Evolutionary conservation across 2,888 invertebrate species (phyloP).

Genomic region (Entomobrya proxima): DNA sequence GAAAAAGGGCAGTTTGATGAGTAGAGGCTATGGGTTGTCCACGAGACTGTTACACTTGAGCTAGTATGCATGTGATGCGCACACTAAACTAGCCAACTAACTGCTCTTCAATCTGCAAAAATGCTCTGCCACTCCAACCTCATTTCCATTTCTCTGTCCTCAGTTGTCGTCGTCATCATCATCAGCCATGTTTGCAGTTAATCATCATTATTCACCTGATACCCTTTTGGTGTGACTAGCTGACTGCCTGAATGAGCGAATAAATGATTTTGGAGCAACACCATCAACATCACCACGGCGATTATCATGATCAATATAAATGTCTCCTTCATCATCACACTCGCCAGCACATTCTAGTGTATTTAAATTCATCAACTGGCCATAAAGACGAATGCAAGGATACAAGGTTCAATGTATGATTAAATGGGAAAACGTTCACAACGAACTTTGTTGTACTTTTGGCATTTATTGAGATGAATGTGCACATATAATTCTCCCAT

Average conservation of each 20-base stretch:
- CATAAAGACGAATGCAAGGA: no score
- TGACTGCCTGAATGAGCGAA: slow-evolving; percentile 17
- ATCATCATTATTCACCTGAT: slow-evolving; percentile 30
- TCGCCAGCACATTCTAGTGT: not conserved
- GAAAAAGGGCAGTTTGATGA: slow-evolving; percentile 14
- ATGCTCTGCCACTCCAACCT: not conserved
- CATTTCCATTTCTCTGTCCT: slow-evolving; percentile 16
- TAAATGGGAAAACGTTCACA: not conserved
- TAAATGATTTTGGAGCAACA: slow-evolving; percentile 23
- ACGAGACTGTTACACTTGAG: not conserved
- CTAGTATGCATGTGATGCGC: not conserved
- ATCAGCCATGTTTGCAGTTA: slow-evolving; percentile 21
- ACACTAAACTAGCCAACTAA: not conserved
- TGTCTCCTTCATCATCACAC: no score
- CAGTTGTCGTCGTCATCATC: not conserved
- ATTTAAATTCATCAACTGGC: slow-evolving; percentile 13
- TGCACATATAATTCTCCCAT: slow-evolving; percentile 1
- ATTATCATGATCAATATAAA: not conserved
- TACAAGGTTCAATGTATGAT: not conserved
- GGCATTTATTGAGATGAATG: slow-evolving; percentile 37
- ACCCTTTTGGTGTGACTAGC: slow-evolving; percentile 19
- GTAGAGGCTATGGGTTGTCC: not conserved
- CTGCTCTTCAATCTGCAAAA: not conserved
- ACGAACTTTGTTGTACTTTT: slow-evolving; percentile 28
- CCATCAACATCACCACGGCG: not conserved